Percentiles rank a stretch among this genome's conserved stretches.
Conservation (phyloP, 2,888 invertebrate genomes). For the Drosophila meridiana region DNA sequence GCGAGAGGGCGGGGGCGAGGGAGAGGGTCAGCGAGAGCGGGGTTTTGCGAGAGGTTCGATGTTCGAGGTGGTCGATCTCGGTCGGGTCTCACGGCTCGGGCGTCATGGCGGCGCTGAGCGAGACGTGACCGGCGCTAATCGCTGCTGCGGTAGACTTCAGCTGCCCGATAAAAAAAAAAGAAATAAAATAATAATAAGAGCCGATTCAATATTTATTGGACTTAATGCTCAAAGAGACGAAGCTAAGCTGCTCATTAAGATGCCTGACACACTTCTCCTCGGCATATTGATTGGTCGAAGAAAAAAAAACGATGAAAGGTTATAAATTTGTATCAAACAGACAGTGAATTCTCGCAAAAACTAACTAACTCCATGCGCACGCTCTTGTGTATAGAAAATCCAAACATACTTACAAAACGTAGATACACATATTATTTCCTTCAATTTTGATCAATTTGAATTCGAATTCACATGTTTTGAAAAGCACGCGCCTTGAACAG, state of each 20-base stretch:
- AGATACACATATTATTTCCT: conserved; percentile 2
- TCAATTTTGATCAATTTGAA: neutral
- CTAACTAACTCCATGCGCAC: too few species aligned
- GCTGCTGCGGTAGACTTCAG: conserved; percentile 5
- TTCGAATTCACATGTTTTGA: conserved; percentile 14
- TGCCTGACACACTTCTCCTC: conserved; percentile 58
- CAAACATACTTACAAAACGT: neutral
- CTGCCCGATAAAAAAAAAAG: conserved; percentile 35
- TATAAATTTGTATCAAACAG: conserved; percentile 34
- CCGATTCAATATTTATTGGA: conserved; percentile 60
- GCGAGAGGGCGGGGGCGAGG: neutral
- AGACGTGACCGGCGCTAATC: conserved; percentile 54
- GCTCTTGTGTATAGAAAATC: neutral
- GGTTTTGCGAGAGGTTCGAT: conserved; percentile 19
- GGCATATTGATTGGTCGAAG: conserved; percentile 25
- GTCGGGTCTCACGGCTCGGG: conserved; percentile 6
- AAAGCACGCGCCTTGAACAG: conserved; percentile 17
- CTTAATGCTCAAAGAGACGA: neutral
- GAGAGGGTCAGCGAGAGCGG: neutral
- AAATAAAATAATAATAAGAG: conserved; percentile 30
- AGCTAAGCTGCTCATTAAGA: conserved; percentile 59
- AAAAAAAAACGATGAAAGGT: conserved; percentile 37
- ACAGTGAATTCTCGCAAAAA: neutral
- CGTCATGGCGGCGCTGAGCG: conserved; percentile 18
- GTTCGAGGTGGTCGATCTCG: conserved; percentile 10